phyloP scores from a whole-genome alignment of 2,797 vertebrate genomes.

The Crotalus adamanteus region DNA sequence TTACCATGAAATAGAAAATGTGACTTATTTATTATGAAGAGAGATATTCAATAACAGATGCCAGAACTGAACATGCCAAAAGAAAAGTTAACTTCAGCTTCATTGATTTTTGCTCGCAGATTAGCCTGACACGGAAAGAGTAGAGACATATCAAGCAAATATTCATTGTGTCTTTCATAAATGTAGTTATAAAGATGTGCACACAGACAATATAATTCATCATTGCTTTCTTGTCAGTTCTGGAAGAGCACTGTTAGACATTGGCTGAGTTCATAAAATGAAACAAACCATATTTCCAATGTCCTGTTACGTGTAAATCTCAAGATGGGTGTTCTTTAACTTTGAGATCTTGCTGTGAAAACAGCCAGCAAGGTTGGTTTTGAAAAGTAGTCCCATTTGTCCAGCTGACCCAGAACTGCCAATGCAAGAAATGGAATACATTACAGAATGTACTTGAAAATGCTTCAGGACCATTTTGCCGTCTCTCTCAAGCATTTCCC shows the following conservation, averaged over 20 bases:
- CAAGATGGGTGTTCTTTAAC: not conserved
- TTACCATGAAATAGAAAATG: not conserved
- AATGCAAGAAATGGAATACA: conserved; percentile 5
- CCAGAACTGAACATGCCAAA: not conserved
- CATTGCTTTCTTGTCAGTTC: not conserved
- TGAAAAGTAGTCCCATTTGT: not conserved
- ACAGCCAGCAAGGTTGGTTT: not conserved
- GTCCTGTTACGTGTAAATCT: not conserved
- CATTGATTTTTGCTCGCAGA: not conserved
- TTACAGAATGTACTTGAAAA: conserved; percentile 4
- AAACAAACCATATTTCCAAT: not conserved
- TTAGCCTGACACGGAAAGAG: not conserved
- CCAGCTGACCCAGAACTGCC: not conserved
- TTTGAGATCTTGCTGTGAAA: not conserved
- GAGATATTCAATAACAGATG: not conserved
- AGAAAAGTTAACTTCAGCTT: not conserved
- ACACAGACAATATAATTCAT: not conserved
- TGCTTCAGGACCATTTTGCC: not conserved
- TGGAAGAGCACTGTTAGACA: not conserved
- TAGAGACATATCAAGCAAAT: not conserved
- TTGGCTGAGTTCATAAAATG: not conserved
- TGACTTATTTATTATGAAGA: not conserved
- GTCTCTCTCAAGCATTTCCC: not conserved
- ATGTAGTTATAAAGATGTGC: not conserved
- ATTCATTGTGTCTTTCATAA: not conserved